Base-by-base conservation (phyloP, 2,888 invertebrate genomes). In the Drosophila seclusa region DNA sequence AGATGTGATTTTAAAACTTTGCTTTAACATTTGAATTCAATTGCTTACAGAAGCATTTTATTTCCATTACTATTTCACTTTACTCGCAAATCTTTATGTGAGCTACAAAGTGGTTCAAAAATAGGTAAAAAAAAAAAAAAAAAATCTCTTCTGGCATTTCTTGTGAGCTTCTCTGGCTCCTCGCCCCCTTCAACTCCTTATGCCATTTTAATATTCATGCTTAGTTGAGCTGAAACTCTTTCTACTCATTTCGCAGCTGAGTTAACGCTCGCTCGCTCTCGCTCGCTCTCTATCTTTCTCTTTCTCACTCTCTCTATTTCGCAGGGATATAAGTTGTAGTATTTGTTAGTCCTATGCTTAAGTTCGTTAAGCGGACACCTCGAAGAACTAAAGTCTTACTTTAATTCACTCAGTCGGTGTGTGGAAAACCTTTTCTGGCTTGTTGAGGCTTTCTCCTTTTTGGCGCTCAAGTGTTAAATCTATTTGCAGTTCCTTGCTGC, bases 401-500 rank as follows among this genome's bases (percentile, higher is more conserved):
- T 73, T 57, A 72, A 73, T 73, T 38, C 54, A 61, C 38, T 66
- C 55, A 45, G 42, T 21, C 42, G 42, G 11, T 21, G 42, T 42
- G 42, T 21, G 24, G 45, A 45, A 49, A 29, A 62, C 63, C 54
- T 60, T 60, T 65, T 78, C 55, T 63, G 67, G 65, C 75, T 65
- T 68, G 45, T 64, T 65, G 55, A 34, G 52, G 63, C 40, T 45
- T 29, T 66, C 63, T 59, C 36, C 62, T 57, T 58, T 54, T 42
- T 60, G 61, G 8, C 68, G 49, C 68, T 78, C 76, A 72, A 80
- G 83, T 82, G 83, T 80, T 82, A 71, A 80, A 73, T 73, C 70
- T 87, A 83, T 83, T 84, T 87, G 74, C 87, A 68, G 74, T 80
- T 76, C 40, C 50, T 60, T 32, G 29, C 69, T 48, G 54, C 61